Evolutionary conservation across 2,113 vertebrate species (phyloP), one percentile per base, ranked within the genome.

Genomic region (Lagenorhynchus albirostris): DNA sequence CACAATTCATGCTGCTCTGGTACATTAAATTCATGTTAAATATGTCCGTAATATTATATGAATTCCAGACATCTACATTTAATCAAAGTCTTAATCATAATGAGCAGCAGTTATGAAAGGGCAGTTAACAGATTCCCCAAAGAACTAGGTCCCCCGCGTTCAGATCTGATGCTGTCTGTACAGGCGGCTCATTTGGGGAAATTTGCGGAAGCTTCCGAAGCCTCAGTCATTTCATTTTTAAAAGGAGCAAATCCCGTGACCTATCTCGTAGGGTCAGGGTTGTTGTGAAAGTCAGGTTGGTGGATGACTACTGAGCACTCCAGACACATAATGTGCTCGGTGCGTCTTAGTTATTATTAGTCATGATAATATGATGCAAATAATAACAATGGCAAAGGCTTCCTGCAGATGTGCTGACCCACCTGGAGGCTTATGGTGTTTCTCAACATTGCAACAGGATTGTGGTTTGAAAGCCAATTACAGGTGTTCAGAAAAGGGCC

Each of bases 41-140:
- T 91, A 70, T 71, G 91, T 89, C 97, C 80, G 7, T 55, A 65
- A 76, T 88, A 53, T 55, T 93, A 80, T 50, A 87, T 80, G 76
- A 95, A 97, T 91, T 84, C 93, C 91, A 87, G 93, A 93, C 93
- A 92, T 89, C 83, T 58, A 38, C 95, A 87, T 96, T 97, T 97
- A 98, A 97, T 97, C 95, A 95, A 96, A 96, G 89, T 95, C 96
- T 97, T 97, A 89, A 98, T 97, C 91, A 71, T 95, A 95, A 97
- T 92, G 96, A 97, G 95, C 86, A 93, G 85, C 91, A n/a, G 91
- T 97, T 95, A 97, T 60, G 91, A 94, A 95, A 97, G 93, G 96
- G 95, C 91, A 97, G 96, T 97, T 97, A 98, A 82, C 82, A 92
- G 96, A 97, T 87, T 97, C 98, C 98, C 97, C 36, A 41, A 96